A percentile compares a stretch with the other conserved stretches of the same genome.
Evolutionary conservation across 2,797 vertebrate species (phyloP).

Genomic region (Neopelma chrysocephalum): DNA sequence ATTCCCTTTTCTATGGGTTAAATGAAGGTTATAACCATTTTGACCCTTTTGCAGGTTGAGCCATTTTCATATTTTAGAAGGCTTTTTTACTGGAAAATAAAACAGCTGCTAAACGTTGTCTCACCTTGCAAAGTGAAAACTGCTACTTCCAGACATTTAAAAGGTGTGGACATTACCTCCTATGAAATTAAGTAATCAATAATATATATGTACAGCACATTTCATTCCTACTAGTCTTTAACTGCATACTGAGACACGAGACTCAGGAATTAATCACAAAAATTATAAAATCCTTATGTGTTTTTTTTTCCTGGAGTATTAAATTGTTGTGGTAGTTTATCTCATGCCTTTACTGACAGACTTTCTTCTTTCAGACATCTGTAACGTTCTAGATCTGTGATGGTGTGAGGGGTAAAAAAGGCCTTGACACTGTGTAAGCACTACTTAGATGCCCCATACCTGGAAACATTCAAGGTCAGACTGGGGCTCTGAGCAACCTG

Average conservation of each 20-base stretch:
- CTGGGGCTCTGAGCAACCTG: background rate
- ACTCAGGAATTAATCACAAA: background rate
- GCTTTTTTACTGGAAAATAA: background rate
- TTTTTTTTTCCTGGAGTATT: background rate
- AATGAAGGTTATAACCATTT: background rate
- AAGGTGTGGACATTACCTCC: background rate
- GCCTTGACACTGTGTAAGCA: background rate
- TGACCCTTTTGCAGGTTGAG: background rate
- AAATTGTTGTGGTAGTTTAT: background rate
- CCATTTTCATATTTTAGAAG: background rate
- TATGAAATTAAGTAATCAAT: background rate
- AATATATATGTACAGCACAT: background rate
- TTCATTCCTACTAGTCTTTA: background rate
- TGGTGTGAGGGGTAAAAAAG: background rate
- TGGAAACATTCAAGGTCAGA: background rate
- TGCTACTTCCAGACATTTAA: background rate
- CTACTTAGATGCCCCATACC: background rate
- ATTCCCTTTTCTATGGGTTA: background rate
- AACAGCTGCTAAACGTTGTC: background rate
- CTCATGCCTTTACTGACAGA: background rate
- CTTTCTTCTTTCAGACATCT: background rate
- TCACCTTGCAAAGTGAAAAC: background rate
- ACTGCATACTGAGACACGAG: background rate
- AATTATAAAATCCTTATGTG: background rate
- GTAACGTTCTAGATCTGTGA: background rate